A percentile compares a stretch with the other conserved stretches of the same genome.
These are phyloP conservation scores for Platyrinchus mystaceus DNA, from an alignment of 2,797 vertebrate genomes.

Conservation along the genomic window DNA sequence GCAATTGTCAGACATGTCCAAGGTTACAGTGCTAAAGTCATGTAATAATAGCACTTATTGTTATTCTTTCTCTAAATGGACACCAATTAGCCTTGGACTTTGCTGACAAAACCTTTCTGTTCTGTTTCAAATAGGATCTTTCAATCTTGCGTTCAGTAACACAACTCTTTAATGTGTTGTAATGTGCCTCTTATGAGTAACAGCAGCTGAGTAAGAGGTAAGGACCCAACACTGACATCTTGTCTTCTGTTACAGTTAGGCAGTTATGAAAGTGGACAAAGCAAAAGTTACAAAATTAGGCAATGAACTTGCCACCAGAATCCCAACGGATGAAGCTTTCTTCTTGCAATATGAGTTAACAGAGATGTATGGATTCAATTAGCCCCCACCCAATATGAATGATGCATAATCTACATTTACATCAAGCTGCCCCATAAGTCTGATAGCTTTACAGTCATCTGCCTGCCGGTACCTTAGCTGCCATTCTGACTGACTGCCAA, in stretches of 20 bases:
- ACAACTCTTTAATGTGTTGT: background rate
- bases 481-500: background rate
- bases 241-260: background rate
- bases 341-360: background rate
- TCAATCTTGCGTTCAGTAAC: background rate
- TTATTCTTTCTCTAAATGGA: background rate
- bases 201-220: background rate
- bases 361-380: background rate
- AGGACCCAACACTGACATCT: background rate
- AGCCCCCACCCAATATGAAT: background rate
- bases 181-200: background rate
- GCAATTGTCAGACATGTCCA: background rate
- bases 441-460: background rate
- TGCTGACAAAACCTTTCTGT: background rate
- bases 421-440: background rate
- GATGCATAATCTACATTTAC: background rate
- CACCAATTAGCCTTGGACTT: background rate
- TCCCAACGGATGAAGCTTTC: background rate
- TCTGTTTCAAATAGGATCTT: background rate
- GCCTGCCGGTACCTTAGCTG: background rate
- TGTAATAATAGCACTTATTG: background rate
- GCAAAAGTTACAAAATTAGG: background rate
- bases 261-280: background rate
- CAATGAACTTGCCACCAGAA: background rate
- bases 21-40: background rate